A percentile compares a stretch with the other conserved stretches of the same genome.
These are phyloP conservation scores for Pterocles orientalis DNA, from an alignment of 2,113 vertebrate species.

Conservation along the genomic window DNA sequence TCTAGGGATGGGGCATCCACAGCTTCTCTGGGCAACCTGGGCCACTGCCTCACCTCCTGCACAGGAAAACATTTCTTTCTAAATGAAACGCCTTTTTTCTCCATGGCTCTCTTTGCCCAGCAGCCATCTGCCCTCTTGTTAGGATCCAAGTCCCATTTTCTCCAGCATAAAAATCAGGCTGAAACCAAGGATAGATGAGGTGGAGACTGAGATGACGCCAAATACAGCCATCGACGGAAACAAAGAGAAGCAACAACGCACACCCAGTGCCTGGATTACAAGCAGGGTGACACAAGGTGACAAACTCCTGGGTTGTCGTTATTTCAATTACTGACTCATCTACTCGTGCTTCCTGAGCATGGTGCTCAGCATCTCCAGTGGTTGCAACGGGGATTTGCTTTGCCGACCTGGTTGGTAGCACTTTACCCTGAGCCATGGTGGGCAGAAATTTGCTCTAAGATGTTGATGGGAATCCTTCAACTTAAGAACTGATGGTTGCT, in stretches of 20 bases:
- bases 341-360: neutral
- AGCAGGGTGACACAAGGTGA: neutral
- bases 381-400: neutral
- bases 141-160: neutral
- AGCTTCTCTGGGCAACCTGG: too few relatives aligned
- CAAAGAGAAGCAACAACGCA: neutral
- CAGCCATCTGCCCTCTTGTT: neutral
- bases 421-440: fast-evolving
- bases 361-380: neutral
- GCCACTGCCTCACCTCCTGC: too few relatives aligned
- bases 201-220: neutral
- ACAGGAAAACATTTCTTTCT: too few relatives aligned
- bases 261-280: neutral
- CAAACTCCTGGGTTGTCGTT: neutral
- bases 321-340: neutral
- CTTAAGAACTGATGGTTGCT: neutral
- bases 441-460: neutral
- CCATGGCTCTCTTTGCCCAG: neutral
- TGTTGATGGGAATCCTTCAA: neutral
- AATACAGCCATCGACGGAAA: fast-evolving
- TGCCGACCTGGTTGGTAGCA: too few relatives aligned
- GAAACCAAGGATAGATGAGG: neutral
- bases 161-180: neutral
- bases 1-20: too few relatives aligned
- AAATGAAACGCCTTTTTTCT: neutral